phyloP scores from a whole-genome alignment of 2,113 vertebrate genomes.

The Gymnorhina tibicen region DNA sequence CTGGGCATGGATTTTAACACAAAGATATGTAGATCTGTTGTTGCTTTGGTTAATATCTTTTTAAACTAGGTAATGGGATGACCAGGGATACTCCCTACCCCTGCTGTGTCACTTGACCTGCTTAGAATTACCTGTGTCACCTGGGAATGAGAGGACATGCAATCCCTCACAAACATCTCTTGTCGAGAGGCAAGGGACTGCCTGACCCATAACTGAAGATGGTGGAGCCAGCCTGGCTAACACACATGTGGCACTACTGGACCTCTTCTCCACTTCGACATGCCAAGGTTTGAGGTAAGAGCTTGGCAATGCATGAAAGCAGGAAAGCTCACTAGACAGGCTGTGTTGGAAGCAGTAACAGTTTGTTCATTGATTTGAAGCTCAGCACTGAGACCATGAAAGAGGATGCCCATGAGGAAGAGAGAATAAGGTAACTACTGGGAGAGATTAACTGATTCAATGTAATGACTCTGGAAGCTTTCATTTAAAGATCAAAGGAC shows the following conservation, averaged over 20 bases:
- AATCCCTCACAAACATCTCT: background rate
- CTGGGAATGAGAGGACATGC: background rate
- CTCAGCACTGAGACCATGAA: slow-evolving; percentile 56
- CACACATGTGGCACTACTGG: background rate
- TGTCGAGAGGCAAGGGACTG: background rate
- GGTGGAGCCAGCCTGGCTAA: background rate
- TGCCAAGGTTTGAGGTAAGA: slow-evolving; percentile 55
- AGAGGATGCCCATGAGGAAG: slow-evolving; percentile 59
- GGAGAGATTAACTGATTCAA: slow-evolving; percentile 65
- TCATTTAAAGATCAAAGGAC: slow-evolving; percentile 66
- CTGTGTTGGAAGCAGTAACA: slow-evolving; percentile 40
- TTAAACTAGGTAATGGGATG: background rate
- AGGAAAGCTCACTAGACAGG: slow-evolving; percentile 37
- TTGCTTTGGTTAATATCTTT: background rate
- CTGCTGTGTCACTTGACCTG: background rate
- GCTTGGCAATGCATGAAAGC: slow-evolving; percentile 62
- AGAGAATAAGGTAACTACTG: slow-evolving; percentile 60
- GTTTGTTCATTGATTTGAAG: slow-evolving; percentile 68
- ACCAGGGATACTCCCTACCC: background rate
- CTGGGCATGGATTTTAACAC: background rate
- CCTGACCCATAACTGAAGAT: background rate
- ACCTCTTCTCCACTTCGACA: background rate
- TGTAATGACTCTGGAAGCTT: slow-evolving; percentile 62
- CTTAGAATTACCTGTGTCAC: background rate
- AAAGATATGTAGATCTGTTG: background rate